Percentiles rank a stretch among this genome's conserved stretches.
Conservation (phyloP, 1,140 invertebrate genomes). For the Lasioglossum albipes region DNA sequence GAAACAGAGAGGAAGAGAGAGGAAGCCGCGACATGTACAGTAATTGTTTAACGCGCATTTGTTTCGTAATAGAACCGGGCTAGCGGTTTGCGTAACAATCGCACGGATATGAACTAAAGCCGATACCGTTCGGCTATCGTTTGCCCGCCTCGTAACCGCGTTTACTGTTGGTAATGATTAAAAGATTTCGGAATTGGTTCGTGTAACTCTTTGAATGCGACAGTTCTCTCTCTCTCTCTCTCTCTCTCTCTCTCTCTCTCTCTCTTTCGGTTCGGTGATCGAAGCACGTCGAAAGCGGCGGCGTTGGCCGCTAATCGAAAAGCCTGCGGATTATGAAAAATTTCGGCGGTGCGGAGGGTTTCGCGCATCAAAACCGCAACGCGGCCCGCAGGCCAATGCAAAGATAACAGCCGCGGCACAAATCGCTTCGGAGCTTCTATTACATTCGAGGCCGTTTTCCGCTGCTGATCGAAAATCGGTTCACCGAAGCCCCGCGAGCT, state of each 20-base stretch:
- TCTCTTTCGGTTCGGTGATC: too few species aligned
- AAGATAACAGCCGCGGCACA: not conserved
- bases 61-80: slow-evolving; percentile 50
- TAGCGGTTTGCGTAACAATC: slow-evolving; percentile 52
- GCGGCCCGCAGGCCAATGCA: not conserved
- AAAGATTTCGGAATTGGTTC: not conserved
- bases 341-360: not conserved
- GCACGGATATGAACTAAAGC: slow-evolving; percentile 46
- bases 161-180: slow-evolving; percentile 50
- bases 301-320: too few species aligned
- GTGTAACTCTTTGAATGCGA: too few species aligned
- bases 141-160: slow-evolving; percentile 48
- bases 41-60: slow-evolving; percentile 49
- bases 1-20: too few species aligned
- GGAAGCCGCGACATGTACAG: not conserved
- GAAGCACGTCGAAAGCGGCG: too few species aligned
- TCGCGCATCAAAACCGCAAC: not conserved
- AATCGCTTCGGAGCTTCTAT: not conserved
- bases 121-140: slow-evolving; percentile 52
- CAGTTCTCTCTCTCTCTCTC: too few species aligned
- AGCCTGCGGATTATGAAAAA: too few species aligned
- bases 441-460: not conserved
- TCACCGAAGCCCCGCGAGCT: too few species aligned
- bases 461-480: slow-evolving; percentile 16
- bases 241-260: too few species aligned